These are phyloP conservation scores for Brachionus rubens DNA, from an alignment of 1,140 invertebrate genomes.

Conservation along the genomic window DNA sequence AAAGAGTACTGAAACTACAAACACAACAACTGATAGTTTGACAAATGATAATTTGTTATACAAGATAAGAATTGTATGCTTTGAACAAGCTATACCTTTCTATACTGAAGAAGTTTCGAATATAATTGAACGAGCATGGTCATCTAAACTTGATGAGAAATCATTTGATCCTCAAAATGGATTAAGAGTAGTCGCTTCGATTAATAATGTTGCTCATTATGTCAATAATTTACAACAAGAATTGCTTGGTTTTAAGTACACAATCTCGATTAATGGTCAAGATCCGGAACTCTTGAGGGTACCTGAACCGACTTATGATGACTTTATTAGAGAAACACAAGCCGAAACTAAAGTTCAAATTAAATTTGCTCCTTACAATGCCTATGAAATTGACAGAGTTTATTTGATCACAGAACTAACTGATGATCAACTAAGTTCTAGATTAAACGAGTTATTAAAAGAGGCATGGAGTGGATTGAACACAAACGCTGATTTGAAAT, in stretches of 20 bases:
- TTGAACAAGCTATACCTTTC: slow-evolving; percentile 14
- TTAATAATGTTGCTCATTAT: slow-evolving; percentile 17
- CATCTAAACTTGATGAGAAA: neutral
- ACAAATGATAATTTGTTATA: slow-evolving; percentile 20
- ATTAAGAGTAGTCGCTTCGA: neutral
- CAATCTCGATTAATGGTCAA: slow-evolving; percentile 40
- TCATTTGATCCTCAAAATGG: slow-evolving; percentile 31
- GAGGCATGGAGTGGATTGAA: neutral
- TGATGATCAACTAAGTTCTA: neutral
- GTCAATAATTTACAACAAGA: neutral
- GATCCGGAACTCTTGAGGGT: slow-evolving; percentile 8
- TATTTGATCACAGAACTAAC: neutral
- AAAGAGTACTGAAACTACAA: neutral
- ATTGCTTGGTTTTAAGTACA: slow-evolving; percentile 31
- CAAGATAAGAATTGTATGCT: slow-evolving; percentile 21
- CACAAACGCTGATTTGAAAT: neutral
- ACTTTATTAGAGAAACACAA: neutral
- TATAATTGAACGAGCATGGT: slow-evolving; percentile 21
- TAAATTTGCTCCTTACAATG: slow-evolving; percentile 22
- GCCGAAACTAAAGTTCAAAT: neutral
- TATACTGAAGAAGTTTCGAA: neutral
- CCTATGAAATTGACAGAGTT: slow-evolving; percentile 26
- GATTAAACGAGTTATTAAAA: neutral
- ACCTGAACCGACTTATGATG: slow-evolving; percentile 7
- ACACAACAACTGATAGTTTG: neutral